phyloP scores from a whole-genome alignment of 2,888 invertebrate species.

The Lucinisca nassula region DNA sequence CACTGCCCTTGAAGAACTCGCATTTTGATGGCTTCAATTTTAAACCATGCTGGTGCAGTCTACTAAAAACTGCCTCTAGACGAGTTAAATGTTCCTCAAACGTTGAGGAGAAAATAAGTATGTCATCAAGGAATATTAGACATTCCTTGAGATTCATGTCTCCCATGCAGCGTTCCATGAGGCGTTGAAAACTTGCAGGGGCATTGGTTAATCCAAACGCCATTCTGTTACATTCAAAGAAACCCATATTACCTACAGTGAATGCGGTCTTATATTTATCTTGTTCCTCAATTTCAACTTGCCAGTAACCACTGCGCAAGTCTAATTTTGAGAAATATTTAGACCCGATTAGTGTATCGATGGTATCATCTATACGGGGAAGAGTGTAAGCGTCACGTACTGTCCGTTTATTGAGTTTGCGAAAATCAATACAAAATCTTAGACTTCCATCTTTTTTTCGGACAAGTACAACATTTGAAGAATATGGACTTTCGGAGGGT shows the following conservation, averaged over 20 bases:
- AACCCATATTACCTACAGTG: background rate
- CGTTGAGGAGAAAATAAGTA: background rate
- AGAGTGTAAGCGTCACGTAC: no score
- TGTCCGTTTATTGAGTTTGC: background rate
- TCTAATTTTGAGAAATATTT: no score
- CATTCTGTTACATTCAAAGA: background rate
- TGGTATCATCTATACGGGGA: background rate
- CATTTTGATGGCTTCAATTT: background rate
- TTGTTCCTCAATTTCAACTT: background rate
- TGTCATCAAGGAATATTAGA: background rate
- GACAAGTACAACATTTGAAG: background rate
- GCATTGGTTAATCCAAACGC: background rate
- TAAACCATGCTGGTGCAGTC: background rate
- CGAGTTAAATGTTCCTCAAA: background rate
- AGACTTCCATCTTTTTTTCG: background rate
- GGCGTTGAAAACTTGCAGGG: background rate
- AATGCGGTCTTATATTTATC: background rate
- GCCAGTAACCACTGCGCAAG: no score
- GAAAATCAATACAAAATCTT: background rate
- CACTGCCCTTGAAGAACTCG: background rate
- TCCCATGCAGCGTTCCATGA: no score
- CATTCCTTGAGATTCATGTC: no score
- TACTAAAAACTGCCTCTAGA: background rate
- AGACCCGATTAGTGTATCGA: background rate
- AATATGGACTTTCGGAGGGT: background rate